A percentile compares a stretch with the other conserved stretches of the same genome.
phyloP scores from a whole-genome alignment of 2,888 invertebrate genomes.

The Amphipoea oculea region DNA sequence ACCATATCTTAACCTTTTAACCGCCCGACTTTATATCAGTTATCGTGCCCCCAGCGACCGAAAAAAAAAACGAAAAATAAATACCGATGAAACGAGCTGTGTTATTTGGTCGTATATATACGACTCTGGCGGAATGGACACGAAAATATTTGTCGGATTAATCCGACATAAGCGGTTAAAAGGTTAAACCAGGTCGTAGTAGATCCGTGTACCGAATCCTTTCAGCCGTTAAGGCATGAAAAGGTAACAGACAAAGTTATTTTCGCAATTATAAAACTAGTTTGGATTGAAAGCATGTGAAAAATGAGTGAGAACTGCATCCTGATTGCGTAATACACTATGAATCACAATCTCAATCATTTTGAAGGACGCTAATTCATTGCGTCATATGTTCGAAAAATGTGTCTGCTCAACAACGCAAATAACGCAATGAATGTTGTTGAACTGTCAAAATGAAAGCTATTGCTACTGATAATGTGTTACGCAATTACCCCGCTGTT shows the following conservation, averaged over 20 bases:
- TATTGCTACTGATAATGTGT: neutral
- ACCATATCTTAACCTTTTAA: no score
- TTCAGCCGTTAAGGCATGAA: neutral
- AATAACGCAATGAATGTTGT: neutral
- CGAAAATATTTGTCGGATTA: no score
- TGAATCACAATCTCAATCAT: neutral
- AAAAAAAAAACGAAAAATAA: no score
- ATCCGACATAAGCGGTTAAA: no score
- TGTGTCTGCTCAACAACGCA: neutral
- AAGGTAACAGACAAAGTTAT: neutral
- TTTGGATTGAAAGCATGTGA: neutral
- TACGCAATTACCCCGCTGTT: neutral
- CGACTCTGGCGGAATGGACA: no score
- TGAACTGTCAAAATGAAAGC: neutral
- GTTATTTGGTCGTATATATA: no score
- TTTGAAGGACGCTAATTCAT: neutral
- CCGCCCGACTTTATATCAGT: no score
- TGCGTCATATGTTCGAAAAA: neutral
- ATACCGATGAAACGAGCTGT: no score
- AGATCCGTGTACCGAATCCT: neutral
- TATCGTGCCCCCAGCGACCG: no score
- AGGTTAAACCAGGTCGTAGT: neutral
- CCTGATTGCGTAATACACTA: neutral
- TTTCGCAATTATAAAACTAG: neutral
- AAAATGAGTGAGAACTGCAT: fast-evolving